phyloP scores from a whole-genome alignment of 2,888 invertebrate species.

The Drosophila quasianomalipes region DNA sequence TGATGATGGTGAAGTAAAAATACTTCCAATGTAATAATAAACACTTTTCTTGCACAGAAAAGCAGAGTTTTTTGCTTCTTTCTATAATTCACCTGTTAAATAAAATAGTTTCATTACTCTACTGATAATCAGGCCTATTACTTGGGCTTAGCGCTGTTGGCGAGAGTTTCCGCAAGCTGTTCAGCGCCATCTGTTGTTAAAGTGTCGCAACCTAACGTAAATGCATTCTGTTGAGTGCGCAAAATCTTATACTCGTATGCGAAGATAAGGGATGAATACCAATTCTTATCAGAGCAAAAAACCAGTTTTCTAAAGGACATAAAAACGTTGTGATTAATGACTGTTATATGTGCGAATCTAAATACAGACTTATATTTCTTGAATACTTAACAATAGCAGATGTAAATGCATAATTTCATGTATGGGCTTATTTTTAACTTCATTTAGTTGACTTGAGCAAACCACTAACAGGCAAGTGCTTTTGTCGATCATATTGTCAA shows the following conservation, averaged over 20 bases:
- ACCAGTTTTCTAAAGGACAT: neutral
- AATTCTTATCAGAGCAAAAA: constrained; percentile 56
- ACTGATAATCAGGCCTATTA: neutral
- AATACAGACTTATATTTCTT: neutral
- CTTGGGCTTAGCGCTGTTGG: constrained; percentile 30
- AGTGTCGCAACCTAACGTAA: constrained; percentile 22
- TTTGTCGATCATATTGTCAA: constrained; percentile 20
- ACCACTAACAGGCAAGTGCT: neutral
- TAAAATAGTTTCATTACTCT: neutral
- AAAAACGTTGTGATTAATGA: neutral
- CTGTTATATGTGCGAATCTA: neutral
- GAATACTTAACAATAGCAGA: neutral
- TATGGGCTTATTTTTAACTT: neutral
- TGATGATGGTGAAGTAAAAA: neutral
- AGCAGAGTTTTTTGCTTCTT: neutral
- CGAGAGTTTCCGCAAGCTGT: constrained; percentile 45
- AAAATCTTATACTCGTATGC: constrained; percentile 35
- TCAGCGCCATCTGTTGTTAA: constrained; percentile 68
- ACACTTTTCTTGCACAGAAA: neutral
- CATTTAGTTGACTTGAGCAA: neutral
- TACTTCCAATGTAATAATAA: neutral
- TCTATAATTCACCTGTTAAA: neutral
- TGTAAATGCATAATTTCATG: neutral
- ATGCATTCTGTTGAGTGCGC: constrained; percentile 51
- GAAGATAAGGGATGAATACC: constrained; percentile 36